A percentile compares a stretch with the other conserved stretches of the same genome.
phyloP scores from a whole-genome alignment of 1,140 invertebrate species.

The Triops cancriformis region DNA sequence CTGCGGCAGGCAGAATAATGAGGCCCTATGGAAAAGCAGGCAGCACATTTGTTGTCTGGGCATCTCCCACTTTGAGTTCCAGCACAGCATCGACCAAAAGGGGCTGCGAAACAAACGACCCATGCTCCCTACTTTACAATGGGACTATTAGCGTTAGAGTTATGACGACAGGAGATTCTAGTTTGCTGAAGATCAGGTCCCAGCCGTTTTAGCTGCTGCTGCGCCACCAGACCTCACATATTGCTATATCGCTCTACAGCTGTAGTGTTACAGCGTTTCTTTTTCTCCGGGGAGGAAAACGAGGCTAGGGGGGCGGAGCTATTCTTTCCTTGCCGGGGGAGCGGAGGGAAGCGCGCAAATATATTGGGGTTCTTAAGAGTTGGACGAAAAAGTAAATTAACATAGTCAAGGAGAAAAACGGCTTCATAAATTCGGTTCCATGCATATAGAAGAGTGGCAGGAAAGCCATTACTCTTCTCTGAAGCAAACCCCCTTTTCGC shows the following conservation, averaged over 20 bases:
- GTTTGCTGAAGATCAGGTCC: conserved; percentile 13
- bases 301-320: neutral
- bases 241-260: neutral
- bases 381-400: conserved; percentile 3
- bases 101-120: conserved; percentile 12
- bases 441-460: conserved; percentile 13
- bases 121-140: conserved; percentile 13
- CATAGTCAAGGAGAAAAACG: conserved; percentile 13
- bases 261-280: neutral
- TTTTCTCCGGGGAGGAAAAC: neutral
- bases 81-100: neutral
- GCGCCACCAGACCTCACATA: neutral
- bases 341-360: neutral
- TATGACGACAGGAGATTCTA: conserved; percentile 13
- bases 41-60: conserved; percentile 9
- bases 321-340: neutral
- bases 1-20: conserved; percentile 12
- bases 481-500: conserved; percentile 8
- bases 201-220: conserved; percentile 2
- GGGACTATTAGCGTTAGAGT: conserved; percentile 5
- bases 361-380: conserved; percentile 6
- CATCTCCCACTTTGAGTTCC: conserved; percentile 8
- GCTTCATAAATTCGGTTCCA: conserved; percentile 10
- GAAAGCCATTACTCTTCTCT: conserved; percentile 9
- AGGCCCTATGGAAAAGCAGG: conserved; percentile 12